Base-by-base conservation (phyloP, 2,113 vertebrate species). In the Nothocercus nigrocapillus region DNA sequence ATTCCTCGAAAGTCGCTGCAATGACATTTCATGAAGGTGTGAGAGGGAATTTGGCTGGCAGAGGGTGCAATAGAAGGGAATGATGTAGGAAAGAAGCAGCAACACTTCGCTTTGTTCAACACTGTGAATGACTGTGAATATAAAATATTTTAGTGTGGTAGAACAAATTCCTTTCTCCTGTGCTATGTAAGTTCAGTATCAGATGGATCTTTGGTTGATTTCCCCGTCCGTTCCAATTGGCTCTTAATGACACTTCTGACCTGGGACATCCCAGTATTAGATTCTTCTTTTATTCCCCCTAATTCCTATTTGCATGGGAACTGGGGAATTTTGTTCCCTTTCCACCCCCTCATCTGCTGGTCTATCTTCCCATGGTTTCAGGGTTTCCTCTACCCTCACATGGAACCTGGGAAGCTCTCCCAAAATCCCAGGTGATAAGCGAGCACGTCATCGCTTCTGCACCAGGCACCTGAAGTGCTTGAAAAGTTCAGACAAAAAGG, bases 1-100 rank as follows among this genome's bases (percentile, higher is more conserved):
- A 87, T 96, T 96, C 95, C 94, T 95, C 64, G 91, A 96, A 96
- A 97, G 94, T 75, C 76, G 58, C 74, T 87, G 67, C 49, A 22
- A 27, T 91, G 94, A 88, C 89, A 77, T 94, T 91, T 73, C 89
- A 47, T 76, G 49, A 95, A 94, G 92, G 94, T 96, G 91, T 77
- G 82, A 95, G 81, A 73, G 40, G 58, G 54, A 83, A 88, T 83
- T 81, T 77, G 76, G 85, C 74, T 93, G 76, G 76, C 85, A 89
- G 70, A 88, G 91, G 42, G 30, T 91, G 88, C 67, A 36, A 5
- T 16, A 67, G 67, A 47, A 78, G 58, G 38, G 84, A 81, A n/a
- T 32, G 61, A 53, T 69, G 63, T 3, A 28, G 62, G 85, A 45
- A 81, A 36, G 74, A 69, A 93, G 85, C 88, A 85, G 70, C 45